Base-by-base conservation (phyloP, 2,113 vertebrate genomes). In the Dipodomys merriami region DNA sequence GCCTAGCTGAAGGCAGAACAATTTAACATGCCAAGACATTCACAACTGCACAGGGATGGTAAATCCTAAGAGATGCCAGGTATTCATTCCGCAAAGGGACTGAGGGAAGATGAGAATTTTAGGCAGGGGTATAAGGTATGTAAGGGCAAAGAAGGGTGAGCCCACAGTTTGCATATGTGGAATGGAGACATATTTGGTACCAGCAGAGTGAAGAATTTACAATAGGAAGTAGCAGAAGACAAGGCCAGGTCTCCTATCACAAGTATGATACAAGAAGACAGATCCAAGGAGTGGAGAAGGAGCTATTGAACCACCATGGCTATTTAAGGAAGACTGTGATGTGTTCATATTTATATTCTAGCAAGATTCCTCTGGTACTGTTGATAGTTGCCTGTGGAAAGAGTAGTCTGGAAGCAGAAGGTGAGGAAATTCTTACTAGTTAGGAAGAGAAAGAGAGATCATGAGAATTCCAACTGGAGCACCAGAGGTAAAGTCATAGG, bases 261-360 rank as follows among this genome's bases (percentile, higher is more conserved):
- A 57, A 57, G 53, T 57, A 13, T 57, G 53, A 57, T 49, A 49
- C 53, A 57, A 57, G 53, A 57, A 12, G 53, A 13, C 53, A 57
- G 53, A 57, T 57, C 68, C 46, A 67, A 71, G 49, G 23, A 57
- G 53, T 67, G 93, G 29, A 77, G 65, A 71, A 74, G 13, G 18
- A 13, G 22, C 23, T n/a, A 27, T 71, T 7, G 8, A 80, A 18
- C 29, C 33, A 44, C 13, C 6, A 10, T 16, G 76, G 16, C 2
- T 29, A 79, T 73, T 77, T 49, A 83, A 57, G 85, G n/a, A 35
- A 11, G 7, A 18, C 33, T 20, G 62, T 23, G 33, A 44, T 35
- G 27, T 7, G 53, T 77, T 90, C 19, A 44, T 71, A 25, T 72
- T 80, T 83, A 85, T 74, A 79, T 79, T 93, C n/a, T 82, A 83